phyloP scores from a whole-genome alignment of 2,113 vertebrate genomes.

The Passer montanus region DNA sequence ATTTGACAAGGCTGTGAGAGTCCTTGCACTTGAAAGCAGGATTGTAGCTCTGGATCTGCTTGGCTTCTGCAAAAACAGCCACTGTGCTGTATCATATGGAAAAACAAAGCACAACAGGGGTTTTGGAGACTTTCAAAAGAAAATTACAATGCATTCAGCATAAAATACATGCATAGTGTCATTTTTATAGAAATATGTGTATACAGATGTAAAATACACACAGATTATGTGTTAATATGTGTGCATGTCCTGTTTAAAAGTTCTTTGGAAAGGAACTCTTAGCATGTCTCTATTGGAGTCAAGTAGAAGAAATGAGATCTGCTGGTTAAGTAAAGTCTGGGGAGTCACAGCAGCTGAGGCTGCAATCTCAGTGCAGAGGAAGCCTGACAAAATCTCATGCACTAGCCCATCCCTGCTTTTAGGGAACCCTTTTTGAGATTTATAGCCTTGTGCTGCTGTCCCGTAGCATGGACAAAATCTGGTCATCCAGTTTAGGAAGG shows the following conservation, averaged over 20 bases:
- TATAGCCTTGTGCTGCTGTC: neutral
- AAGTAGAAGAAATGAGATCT: neutral
- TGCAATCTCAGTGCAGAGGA: neutral
- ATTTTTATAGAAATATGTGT: neutral
- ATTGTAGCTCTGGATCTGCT: neutral
- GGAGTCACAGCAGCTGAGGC: neutral
- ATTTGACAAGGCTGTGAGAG: neutral
- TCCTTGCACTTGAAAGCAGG: neutral
- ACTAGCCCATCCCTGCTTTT: neutral
- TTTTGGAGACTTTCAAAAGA: neutral
- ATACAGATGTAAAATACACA: neutral
- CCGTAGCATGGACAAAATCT: neutral
- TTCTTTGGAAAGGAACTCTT: neutral
- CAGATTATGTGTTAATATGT: neutral
- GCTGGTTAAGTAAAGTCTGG: neutral
- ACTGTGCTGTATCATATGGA: neutral
- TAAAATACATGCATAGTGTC: fast-evolving
- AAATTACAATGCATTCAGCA: fast-evolving
- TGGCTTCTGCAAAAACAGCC: neutral
- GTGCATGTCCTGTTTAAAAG: fast-evolving
- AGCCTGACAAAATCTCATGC: neutral
- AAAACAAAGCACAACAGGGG: neutral
- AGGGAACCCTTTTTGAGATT: neutral
- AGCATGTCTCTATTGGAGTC: neutral
- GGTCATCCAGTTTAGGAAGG: neutral